These are phyloP conservation scores for Montipora capitata DNA, from an alignment of 92 coral and sea anemone species.

Conservation along the genomic window DNA sequence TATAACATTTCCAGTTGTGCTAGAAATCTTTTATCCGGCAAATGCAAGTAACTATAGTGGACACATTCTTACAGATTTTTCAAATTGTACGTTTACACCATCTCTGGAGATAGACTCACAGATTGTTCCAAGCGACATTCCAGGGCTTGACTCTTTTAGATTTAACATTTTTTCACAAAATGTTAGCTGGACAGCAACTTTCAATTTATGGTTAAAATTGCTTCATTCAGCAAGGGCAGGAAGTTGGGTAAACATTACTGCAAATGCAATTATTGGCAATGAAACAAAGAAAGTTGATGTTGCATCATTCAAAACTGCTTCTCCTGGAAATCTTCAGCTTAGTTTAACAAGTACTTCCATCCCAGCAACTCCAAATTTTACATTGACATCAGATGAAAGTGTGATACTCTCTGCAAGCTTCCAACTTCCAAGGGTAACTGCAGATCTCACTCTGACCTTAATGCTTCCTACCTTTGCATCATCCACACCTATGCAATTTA, in stretches of 20 bases:
- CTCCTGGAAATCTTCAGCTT: constrained; percentile 58
- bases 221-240: constrained; percentile 68
- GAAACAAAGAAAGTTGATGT: constrained; percentile 52
- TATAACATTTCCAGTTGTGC: constrained; percentile 70
- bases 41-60: constrained; percentile 28
- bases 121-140: not conserved
- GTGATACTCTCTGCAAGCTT: constrained; percentile 65
- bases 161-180: constrained; percentile 69
- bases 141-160: not conserved
- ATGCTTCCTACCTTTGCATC: constrained; percentile 71
- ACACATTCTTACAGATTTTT: constrained; percentile 53
- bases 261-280: constrained; percentile 43
- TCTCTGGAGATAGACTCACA: constrained; percentile 46
- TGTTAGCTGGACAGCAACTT: constrained; percentile 82
- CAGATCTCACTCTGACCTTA: constrained; percentile 68
- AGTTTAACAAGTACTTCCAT: constrained; percentile 50
- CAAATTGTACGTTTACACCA: constrained; percentile 74
- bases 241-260: constrained; percentile 77
- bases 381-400: constrained; percentile 80
- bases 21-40: constrained; percentile 50
- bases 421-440: constrained; percentile 83
- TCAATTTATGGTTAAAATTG: constrained; percentile 57
- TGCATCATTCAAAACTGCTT: constrained; percentile 64
- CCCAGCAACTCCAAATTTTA: constrained; percentile 69
- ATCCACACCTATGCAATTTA: constrained; percentile 75